Evolutionary conservation across 1,140 invertebrate species (phyloP).

Genomic region (Vollenhovia emeryi): DNA sequence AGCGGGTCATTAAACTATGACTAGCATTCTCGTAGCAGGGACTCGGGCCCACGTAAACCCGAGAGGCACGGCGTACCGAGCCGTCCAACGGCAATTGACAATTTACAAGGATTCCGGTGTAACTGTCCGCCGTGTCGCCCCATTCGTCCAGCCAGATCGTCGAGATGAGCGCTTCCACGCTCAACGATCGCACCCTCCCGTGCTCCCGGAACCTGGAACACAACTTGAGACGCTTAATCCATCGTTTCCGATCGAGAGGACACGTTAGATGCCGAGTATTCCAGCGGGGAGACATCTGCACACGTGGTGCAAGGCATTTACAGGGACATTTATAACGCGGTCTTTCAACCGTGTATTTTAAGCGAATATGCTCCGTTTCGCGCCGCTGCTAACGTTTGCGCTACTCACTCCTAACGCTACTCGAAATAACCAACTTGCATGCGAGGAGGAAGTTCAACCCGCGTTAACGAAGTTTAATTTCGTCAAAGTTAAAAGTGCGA

Average conservation of each 20-base stretch:
- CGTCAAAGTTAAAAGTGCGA: neutral
- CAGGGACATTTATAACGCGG: constrained; percentile 22
- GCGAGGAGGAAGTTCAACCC: neutral
- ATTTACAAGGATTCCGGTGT: constrained; percentile 80
- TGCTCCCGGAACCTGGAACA: constrained; percentile 76
- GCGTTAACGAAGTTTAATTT: constrained; percentile 30
- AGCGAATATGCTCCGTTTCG: constrained; percentile 29
- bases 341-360: constrained; percentile 18
- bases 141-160: constrained; percentile 83
- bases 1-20: constrained; percentile 80
- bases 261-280: neutral
- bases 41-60: constrained; percentile 75
- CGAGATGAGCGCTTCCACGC: constrained; percentile 81
- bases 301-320: neutral
- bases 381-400: constrained; percentile 25
- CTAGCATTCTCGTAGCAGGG: constrained; percentile 80
- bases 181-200: constrained; percentile 70
- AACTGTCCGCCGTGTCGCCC: constrained; percentile 75
- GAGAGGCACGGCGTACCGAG: constrained; percentile 56
- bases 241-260: constrained; percentile 6
- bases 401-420: neutral
- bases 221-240: constrained; percentile 5
- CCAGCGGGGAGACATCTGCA: neutral
- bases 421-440: neutral
- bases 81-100: constrained; percentile 77